Conservation (phyloP, 2,113 vertebrate genomes). For the Dicentrarchus labrax region DNA sequence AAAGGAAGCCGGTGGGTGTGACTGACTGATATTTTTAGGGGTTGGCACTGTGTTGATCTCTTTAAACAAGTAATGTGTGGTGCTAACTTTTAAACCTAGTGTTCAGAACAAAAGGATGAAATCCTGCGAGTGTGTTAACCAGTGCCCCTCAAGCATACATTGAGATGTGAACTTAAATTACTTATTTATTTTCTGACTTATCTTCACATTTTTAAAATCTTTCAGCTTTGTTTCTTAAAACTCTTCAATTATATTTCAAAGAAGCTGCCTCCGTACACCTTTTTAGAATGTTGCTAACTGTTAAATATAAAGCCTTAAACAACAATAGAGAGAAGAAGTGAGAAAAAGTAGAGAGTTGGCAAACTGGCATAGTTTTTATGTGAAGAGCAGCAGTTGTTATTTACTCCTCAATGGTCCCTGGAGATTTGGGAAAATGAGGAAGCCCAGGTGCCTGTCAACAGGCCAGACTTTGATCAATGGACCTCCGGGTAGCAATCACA, state of each 20-base stretch:
- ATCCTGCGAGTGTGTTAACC: background rate
- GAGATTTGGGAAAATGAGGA: constrained; percentile 45
- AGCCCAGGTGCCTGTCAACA: constrained; percentile 56
- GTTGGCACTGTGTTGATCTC: background rate
- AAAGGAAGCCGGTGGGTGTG: background rate
- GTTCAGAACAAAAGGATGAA: too few species aligned
- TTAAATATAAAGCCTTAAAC: background rate
- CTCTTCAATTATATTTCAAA: background rate
- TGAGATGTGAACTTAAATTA: background rate
- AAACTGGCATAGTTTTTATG: constrained; percentile 2
- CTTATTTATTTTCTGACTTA: background rate
- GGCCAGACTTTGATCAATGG: constrained; percentile 59
- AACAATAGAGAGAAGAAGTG: background rate
- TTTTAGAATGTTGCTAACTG: too few species aligned
- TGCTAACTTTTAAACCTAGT: background rate
- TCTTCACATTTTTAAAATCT: background rate
- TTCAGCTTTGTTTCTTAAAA: too few species aligned
- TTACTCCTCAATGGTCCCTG: constrained; percentile 45
- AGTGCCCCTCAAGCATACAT: too few species aligned
- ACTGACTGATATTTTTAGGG: background rate
- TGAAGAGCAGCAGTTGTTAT: constrained; percentile 55
- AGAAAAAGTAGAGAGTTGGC: background rate
- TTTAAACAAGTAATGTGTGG: background rate
- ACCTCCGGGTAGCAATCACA: constrained; percentile 51
- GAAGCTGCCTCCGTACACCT: background rate